Conservation (phyloP, 2,797 vertebrate genomes). For the Pipistrellus nathusii region DNA sequence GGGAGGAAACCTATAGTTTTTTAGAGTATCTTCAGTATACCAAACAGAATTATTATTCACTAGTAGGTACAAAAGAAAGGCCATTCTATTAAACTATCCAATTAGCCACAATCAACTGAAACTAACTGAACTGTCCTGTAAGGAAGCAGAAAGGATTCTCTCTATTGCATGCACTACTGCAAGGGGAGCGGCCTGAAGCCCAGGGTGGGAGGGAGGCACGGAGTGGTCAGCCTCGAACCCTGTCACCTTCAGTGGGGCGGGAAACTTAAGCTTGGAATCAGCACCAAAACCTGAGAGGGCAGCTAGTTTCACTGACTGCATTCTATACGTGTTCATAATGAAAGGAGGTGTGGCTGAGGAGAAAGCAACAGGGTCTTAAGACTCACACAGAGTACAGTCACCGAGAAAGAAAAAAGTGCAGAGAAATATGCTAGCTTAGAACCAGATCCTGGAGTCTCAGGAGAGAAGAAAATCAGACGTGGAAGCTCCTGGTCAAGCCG, state of each 20-base stretch:
- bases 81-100: neutral
- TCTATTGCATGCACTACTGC: neutral
- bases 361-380: neutral
- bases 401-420: neutral
- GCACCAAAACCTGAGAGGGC: neutral
- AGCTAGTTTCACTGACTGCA: neutral
- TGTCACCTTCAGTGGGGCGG: neutral
- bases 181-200: neutral
- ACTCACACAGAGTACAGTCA: neutral
- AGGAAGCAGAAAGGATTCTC: neutral
- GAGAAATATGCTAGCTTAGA: neutral
- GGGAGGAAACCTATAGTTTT: neutral
- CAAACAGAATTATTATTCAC: neutral
- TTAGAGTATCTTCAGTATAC: neutral
- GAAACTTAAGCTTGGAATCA: neutral
- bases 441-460: neutral
- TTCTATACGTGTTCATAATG: neutral
- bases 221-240: neutral
- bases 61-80: neutral
- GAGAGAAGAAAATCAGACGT: neutral
- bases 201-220: neutral
- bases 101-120: neutral
- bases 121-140: neutral
- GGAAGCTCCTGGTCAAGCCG: neutral
- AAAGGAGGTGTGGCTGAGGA: neutral